Percentiles rank a stretch among this genome's conserved stretches.
phyloP scores from a whole-genome alignment of 2,113 vertebrate species.

The Scomber colias region DNA sequence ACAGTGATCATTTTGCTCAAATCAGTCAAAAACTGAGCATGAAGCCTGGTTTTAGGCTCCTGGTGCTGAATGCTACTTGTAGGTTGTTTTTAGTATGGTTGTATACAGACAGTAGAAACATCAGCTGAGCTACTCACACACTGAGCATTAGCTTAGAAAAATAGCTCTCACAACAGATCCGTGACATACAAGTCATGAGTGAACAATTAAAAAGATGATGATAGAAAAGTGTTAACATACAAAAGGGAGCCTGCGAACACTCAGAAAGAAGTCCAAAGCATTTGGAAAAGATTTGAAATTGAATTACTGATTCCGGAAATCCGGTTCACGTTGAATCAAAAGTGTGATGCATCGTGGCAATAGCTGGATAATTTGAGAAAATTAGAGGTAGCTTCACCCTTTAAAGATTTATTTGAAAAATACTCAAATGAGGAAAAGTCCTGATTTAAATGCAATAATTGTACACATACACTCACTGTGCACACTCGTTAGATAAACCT shows the following conservation, averaged over 20 bases:
- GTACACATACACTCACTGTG: constrained; percentile 1
- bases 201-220: constrained; percentile 38
- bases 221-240: constrained; percentile 63
- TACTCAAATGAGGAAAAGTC: not conserved
- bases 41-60: not conserved
- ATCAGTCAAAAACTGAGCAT: constrained; percentile 17
- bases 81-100: not conserved
- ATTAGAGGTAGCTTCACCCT: constrained; percentile 64
- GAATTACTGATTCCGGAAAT: not conserved
- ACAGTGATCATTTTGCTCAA: constrained; percentile 18
- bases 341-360: constrained; percentile 10
- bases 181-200: constrained; percentile 13
- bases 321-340: constrained; percentile 35
- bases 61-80: not conserved
- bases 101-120: constrained; percentile 33
- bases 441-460: not conserved
- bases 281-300: not conserved
- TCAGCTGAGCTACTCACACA: constrained; percentile 24
- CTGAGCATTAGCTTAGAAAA: constrained; percentile 68
- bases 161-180: constrained; percentile 64
- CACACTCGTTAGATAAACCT: constrained; percentile 3
- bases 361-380: constrained; percentile 1
- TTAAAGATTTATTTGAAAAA: constrained; percentile 22
- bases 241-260: constrained; percentile 47
- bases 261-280: constrained; percentile 19